These are phyloP conservation scores for Pristionchus fissidentatus DNA, from an alignment of 2,888 invertebrate species.

Conservation along the genomic window DNA sequence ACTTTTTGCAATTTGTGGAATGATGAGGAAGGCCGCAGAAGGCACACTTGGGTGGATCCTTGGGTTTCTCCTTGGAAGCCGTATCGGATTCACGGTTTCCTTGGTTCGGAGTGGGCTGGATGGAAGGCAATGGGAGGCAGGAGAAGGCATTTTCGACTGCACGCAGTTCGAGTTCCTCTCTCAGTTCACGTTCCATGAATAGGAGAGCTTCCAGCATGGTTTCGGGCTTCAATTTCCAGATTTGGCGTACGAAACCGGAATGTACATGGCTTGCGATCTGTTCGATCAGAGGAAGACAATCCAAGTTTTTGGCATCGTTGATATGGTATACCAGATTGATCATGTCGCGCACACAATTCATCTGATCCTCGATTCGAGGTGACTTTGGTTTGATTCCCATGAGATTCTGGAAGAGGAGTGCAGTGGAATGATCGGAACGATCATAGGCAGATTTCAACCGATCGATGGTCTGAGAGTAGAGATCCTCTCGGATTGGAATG, in stretches of 20 bases:
- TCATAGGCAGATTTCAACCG: conserved; percentile 9
- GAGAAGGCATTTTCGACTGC: neutral
- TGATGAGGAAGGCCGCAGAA: neutral
- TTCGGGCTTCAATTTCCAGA: neutral
- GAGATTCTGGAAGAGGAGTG: conserved; percentile 6
- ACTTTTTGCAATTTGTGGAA: neutral
- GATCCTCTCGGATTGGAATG: too few species aligned
- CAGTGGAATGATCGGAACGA: conserved; percentile 1
- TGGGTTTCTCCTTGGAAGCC: neutral
- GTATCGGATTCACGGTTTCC: neutral
- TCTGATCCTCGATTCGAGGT: neutral
- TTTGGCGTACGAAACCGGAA: neutral
- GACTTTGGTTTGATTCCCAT: neutral
- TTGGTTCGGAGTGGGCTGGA: neutral
- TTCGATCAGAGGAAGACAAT: neutral
- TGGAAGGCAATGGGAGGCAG: neutral
- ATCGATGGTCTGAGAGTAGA: neutral
- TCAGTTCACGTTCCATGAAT: neutral
- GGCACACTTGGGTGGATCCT: neutral
- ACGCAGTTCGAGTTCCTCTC: neutral
- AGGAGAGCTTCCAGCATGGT: neutral
- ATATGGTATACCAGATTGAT: neutral
- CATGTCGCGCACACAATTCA: neutral
- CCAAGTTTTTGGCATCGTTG: neutral
- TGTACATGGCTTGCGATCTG: neutral